Conservation (phyloP, 92 coral and sea anemone genomes). For the Desmophyllum pertusum region DNA sequence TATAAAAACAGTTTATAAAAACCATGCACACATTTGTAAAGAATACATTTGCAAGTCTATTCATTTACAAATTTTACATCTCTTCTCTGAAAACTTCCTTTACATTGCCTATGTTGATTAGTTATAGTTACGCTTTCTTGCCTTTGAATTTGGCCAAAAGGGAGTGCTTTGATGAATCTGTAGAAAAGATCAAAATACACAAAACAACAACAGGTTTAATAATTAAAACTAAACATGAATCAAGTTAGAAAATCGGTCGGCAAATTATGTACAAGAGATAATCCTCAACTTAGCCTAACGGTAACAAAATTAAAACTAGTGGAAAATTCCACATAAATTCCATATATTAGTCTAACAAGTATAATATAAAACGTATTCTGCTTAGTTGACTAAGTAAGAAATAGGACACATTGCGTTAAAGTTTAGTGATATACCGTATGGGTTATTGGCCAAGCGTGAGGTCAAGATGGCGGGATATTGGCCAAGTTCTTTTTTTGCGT, state of each 20-base stretch:
- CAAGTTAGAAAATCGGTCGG: neutral
- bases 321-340: no score
- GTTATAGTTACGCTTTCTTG: neutral
- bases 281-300: neutral
- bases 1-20: neutral
- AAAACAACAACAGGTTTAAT: constrained; percentile 6
- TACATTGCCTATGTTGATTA: neutral
- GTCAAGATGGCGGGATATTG: no score
- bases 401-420: neutral
- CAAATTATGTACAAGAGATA: neutral
- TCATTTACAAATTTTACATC: neutral
- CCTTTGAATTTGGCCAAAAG: constrained; percentile 33
- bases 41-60: constrained; percentile 4
- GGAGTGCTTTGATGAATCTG: constrained; percentile 32
- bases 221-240: neutral
- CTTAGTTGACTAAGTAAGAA: neutral
- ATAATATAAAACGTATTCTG: neutral
- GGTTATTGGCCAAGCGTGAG: no score
- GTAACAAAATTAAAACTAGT: no score
- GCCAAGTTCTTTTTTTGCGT: no score
- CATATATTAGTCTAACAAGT: neutral
- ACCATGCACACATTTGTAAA: neutral
- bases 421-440: no score
- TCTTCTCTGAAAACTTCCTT: neutral
- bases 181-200: constrained; percentile 16